Evolutionary conservation across 1,140 invertebrate genomes (phyloP).

Genomic region (Pseudomyrmex flavicornis): DNA sequence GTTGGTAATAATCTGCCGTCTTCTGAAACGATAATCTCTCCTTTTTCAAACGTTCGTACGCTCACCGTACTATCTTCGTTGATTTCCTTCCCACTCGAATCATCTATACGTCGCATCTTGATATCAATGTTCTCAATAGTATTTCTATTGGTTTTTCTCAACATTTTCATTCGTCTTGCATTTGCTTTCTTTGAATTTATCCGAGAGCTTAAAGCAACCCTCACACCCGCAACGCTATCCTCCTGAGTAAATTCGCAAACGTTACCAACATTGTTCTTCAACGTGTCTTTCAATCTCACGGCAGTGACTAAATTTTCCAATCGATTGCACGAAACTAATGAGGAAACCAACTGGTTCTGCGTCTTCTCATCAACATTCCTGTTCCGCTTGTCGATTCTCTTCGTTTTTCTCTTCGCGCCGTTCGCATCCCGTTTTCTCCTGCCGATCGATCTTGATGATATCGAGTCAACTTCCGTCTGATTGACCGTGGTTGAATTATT

Average conservation of each 20-base stretch:
- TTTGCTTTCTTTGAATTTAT: constrained; percentile 71
- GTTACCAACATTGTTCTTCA: constrained; percentile 64
- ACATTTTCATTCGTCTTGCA: constrained; percentile 60
- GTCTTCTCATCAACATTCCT: constrained; percentile 47
- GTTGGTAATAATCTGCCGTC: constrained; percentile 80
- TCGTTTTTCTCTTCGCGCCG: constrained; percentile 32
- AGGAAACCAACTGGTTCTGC: constrained; percentile 56
- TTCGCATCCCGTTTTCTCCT: constrained; percentile 50
- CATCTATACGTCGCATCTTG: constrained; percentile 45
- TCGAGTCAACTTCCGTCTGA: constrained; percentile 30
- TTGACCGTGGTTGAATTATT: constrained; percentile 50
- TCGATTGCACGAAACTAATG: constrained; percentile 56
- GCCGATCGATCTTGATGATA: constrained; percentile 2
- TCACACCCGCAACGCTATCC: constrained; percentile 84
- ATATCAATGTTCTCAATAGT: constrained; percentile 61
- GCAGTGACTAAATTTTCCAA: constrained; percentile 19
- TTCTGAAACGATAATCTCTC: constrained; percentile 82
- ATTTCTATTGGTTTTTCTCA: constrained; percentile 38
- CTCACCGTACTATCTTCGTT: constrained; percentile 63
- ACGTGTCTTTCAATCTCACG: constrained; percentile 32
- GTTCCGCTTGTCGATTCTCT: constrained; percentile 54
- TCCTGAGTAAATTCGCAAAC: constrained; percentile 81
- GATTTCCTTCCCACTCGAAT: constrained; percentile 52
- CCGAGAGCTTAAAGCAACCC: constrained; percentile 84
- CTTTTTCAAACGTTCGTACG: constrained; percentile 80